These are phyloP conservation scores for Lysandra coridon DNA, from an alignment of 2,888 invertebrate genomes.

Conservation along the genomic window DNA sequence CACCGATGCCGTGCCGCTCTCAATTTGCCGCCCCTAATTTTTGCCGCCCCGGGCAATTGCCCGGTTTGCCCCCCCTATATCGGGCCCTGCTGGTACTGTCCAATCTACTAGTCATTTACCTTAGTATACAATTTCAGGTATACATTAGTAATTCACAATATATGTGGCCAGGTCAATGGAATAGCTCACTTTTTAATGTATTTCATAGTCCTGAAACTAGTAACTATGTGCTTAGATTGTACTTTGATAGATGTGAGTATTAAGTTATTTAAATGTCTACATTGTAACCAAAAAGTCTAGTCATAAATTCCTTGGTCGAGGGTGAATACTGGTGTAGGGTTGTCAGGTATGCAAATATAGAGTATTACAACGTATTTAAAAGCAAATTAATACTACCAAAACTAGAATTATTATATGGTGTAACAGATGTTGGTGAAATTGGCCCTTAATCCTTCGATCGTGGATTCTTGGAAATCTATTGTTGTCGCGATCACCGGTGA, in stretches of 20 bases:
- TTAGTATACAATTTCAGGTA: not conserved
- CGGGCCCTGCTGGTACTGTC: no score
- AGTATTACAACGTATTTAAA: not conserved
- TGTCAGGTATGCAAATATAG: slow-evolving; percentile 7
- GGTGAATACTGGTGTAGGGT: not conserved
- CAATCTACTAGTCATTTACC: no score
- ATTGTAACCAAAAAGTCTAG: slow-evolving; percentile 29
- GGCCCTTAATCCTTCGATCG: not conserved
- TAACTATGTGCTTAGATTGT: slow-evolving; percentile 20
- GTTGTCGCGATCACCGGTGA: no score
- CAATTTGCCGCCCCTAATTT: no score
- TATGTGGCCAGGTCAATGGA: not conserved
- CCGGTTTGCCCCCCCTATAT: no score
- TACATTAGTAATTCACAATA: not conserved
- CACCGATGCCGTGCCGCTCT: no score
- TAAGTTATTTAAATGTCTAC: slow-evolving; percentile 23
- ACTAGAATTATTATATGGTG: no score
- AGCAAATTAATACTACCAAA: not conserved
- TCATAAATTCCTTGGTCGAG: slow-evolving; percentile 27
- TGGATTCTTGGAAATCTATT: no score
- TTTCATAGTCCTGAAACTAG: not conserved
- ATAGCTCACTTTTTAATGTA: slow-evolving; percentile 10
- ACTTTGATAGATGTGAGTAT: slow-evolving; percentile 15
- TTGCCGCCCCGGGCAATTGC: no score
- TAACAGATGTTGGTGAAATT: no score